Evolutionary conservation across 2,797 vertebrate genomes (phyloP), one percentile per base, ranked within the genome.

Genomic region (Lagocephalus sceleratus): DNA sequence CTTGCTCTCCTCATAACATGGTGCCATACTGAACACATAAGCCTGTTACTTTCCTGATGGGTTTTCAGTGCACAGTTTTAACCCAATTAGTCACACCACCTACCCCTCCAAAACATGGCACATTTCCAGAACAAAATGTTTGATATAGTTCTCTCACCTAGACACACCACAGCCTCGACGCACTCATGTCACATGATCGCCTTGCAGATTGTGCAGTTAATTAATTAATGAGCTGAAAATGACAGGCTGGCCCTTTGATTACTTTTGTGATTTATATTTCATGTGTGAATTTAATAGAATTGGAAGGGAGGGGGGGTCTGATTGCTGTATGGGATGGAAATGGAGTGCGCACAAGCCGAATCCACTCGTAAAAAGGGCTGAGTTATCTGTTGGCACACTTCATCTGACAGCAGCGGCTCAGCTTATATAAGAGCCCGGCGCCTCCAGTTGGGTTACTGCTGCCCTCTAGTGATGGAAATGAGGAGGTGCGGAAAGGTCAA

Each of bases 311-410:
- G 39, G 39, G 39, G 16, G 12, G 14, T 61, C 48, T 67, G 57
- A 26, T 48, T 62, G 39, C 44, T 72, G 3, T 44, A 44, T 68
- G 66, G 62, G 40, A 71, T 78, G 63, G 55, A 80, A 75, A 69
- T 63, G 47, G 48, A 77, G 57, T 71, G 71, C 67, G 65, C 73
- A 78, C 72, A 73, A 76, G 64, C 51, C n/a, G 40, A 79, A 81
- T 78, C 72, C 70, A 80, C 67, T 74, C 65, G 67, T 57, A 69
- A 83, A 81, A 81, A 81, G 47, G 61, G 73, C 75, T 78, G 68
- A 82, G 75, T 81, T 87, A 85, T 80, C 83, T 11, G 76, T 59
- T 85, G 81, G 79, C 78, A 79, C 69, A 75, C 82, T 82, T 79
- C 69, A 72, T 81, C 85, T 81, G 76, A 81, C 63, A 78, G 74